Conservation (phyloP, 2,113 vertebrate species). For the Apteryx owenii region DNA sequence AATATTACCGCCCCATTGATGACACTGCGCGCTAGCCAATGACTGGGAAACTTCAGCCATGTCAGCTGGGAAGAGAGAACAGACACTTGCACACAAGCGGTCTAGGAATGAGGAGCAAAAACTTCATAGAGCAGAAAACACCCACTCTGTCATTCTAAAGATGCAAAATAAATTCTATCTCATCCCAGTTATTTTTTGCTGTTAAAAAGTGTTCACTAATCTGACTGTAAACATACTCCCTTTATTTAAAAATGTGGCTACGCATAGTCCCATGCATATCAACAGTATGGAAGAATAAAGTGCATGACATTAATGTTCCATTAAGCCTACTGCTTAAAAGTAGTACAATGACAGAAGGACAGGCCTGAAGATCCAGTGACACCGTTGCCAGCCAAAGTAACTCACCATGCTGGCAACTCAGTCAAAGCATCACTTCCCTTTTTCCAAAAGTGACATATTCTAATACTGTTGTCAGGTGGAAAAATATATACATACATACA, state of each 20-base stretch:
- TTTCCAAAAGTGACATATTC: neutral
- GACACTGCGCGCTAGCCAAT: conserved; percentile 31
- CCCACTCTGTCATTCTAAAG: neutral
- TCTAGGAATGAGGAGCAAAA: neutral
- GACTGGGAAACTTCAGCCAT: neutral
- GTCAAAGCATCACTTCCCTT: neutral
- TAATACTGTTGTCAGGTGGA: neutral
- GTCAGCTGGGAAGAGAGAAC: neutral
- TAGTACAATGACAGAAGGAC: neutral
- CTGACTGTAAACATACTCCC: neutral
- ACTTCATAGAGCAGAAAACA: neutral
- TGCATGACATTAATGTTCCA: neutral
- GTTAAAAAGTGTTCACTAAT: neutral
- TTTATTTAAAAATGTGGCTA: neutral
- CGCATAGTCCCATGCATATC: neutral
- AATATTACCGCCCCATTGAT: neutral
- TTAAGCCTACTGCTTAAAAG: neutral
- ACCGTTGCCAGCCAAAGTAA: neutral
- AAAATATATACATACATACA: neutral
- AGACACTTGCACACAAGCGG: neutral
- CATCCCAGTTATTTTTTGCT: neutral
- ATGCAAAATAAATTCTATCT: neutral
- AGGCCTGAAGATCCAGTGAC: neutral
- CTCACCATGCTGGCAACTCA: neutral
- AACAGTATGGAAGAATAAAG: neutral